phyloP scores from a whole-genome alignment of 92 coral and sea anemone species.

The Zoanthus sansibaricus region DNA sequence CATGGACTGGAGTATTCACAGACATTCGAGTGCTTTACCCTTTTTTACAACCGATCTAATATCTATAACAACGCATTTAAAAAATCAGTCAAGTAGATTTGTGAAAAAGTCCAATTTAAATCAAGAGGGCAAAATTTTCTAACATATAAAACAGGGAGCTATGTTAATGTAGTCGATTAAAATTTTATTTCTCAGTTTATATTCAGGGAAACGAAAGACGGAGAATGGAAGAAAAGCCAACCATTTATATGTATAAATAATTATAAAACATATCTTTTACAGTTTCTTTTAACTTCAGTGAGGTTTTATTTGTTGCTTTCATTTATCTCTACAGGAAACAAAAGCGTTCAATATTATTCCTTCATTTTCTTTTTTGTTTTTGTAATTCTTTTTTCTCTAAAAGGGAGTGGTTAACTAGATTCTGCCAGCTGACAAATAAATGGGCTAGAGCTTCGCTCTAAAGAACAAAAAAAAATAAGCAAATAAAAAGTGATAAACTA shows the following conservation, averaged over 20 bases:
- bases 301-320: neutral
- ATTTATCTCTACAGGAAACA: neutral
- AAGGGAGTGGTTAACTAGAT: neutral
- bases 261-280: neutral
- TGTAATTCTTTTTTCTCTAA: neutral
- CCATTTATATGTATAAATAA: neutral
- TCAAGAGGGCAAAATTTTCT: too few species aligned
- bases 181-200: too few species aligned
- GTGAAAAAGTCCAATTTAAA: neutral
- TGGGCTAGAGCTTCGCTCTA: neutral
- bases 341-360: neutral
- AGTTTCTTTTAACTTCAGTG: neutral
- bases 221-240: too few species aligned
- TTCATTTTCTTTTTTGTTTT: neutral
- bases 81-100: neutral
- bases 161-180: too few species aligned
- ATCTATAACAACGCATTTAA: neutral
- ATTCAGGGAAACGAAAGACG: neutral
- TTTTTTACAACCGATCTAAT: constrained; percentile 10
- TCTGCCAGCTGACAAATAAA: neutral
- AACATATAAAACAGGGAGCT: too few species aligned
- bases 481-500: neutral
- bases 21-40: neutral
- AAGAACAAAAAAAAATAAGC: neutral
- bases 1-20: constrained; percentile 19